Conservation (phyloP, 2,888 invertebrate genomes). For the Cataglyphis altisquamis region DNA sequence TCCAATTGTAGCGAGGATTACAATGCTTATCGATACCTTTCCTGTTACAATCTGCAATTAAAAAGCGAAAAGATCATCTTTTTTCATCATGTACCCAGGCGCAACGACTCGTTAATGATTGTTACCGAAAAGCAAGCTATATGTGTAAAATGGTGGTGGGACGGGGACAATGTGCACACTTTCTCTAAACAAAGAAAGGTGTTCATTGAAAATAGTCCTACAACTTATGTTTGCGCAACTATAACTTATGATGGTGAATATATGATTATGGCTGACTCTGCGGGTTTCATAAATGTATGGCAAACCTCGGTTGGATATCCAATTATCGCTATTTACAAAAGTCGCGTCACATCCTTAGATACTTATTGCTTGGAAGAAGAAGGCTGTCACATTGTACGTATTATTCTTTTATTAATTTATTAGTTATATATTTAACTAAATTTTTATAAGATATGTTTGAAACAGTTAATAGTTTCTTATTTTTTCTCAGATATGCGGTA, state of each 20-base stretch:
- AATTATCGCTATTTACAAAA: slow-evolving; percentile 79
- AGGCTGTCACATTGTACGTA: slow-evolving; percentile 75
- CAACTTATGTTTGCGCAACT: slow-evolving; percentile 82
- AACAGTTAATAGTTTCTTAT: slow-evolving; percentile 12
- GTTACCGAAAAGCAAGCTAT: slow-evolving; percentile 79
- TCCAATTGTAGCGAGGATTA: slow-evolving; percentile 60
- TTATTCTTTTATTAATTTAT: slow-evolving; percentile 1
- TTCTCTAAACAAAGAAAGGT: slow-evolving; percentile 75
- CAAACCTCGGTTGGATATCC: slow-evolving; percentile 78
- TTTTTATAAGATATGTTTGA: slow-evolving; percentile 9
- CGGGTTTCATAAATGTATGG: slow-evolving; percentile 85
- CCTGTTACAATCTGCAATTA: slow-evolving; percentile 78
- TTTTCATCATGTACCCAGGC: slow-evolving; percentile 73
- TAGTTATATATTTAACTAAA: background rate
- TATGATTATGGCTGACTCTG: slow-evolving; percentile 85
- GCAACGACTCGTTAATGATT: slow-evolving; percentile 78
- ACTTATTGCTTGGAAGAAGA: slow-evolving; percentile 80
- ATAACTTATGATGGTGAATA: slow-evolving; percentile 86
- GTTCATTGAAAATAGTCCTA: slow-evolving; percentile 71
- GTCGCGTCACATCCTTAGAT: slow-evolving; percentile 81
- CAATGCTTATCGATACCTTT: slow-evolving; percentile 65
- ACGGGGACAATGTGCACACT: slow-evolving; percentile 73
- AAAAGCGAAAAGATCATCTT: slow-evolving; percentile 76
- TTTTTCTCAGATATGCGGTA: slow-evolving; percentile 81
- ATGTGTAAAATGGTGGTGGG: slow-evolving; percentile 77